Base-by-base conservation (phyloP, 1,140 invertebrate genomes). In the Delia radicum region DNA sequence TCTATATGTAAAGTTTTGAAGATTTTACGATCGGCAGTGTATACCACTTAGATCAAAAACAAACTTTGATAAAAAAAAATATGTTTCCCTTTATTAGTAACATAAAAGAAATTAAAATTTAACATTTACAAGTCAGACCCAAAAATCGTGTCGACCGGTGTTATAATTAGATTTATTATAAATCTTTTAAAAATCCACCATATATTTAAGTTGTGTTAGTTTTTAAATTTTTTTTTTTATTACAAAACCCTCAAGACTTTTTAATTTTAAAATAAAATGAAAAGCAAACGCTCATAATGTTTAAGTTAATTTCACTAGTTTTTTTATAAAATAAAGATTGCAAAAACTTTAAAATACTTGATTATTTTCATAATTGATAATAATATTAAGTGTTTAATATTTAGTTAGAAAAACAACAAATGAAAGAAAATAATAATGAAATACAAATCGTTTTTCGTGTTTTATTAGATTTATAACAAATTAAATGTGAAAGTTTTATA, bases 211-310 rank as follows among this genome's bases (percentile, higher is more conserved):
- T 69, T 33, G 4, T 67, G 28, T 18, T 67, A 67, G 28, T 29
- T 31, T 18, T 15, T 48, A 4, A 48, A 15, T 48, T 5, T 5
- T 55, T 55, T 24, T 18, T 21, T 21, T 21, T 21, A 18, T 21
- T 21, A 55, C 2, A 33, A 69, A 69, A 33, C 24, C 15, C 65
- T 69, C 65, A 69, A 69, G 65, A 69, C 65, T 69, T 69, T 31
- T 29, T 65, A 29, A 65, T 27, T n/a, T 42, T 55, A 55, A 55
- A 55, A 55, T 55, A 55, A 55, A 55, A 55, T 69, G 65, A 69
- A 69, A 37, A 69, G 31, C 18, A 21, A 69, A 69, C 65, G 31
- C 65, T 69, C 29, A 37, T 55, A 69, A 21, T 33, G 33, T 24
- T 6, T 69, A 69, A 69, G 65, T 33, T 69, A 37, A 13, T 24